phyloP scores from a whole-genome alignment of 2,888 invertebrate species.

The Glaucopsyche alexis region DNA sequence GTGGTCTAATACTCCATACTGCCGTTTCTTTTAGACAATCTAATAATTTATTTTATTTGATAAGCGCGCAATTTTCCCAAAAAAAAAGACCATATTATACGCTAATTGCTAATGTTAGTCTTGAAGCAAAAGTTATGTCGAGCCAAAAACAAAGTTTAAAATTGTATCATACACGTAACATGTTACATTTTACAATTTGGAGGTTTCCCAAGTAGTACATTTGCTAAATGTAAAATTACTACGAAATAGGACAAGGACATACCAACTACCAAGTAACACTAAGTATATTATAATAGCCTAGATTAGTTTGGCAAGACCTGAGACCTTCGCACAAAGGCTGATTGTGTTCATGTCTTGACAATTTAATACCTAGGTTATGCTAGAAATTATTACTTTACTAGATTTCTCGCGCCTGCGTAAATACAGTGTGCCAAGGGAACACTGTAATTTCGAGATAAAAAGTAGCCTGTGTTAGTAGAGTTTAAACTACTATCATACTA shows the following conservation, averaged over 20 bases:
- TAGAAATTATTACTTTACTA: no score
- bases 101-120: background rate
- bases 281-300: background rate
- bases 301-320: slow-evolving; percentile 15
- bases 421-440: no score
- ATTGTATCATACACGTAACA: background rate
- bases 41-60: no score
- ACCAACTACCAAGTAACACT: background rate
- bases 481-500: no score
- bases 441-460: no score
- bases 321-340: background rate
- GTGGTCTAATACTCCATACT: no score
- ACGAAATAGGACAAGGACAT: background rate
- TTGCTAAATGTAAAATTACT: background rate
- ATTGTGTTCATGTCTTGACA: background rate
- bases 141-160: background rate
- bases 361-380: background rate
- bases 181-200: background rate
- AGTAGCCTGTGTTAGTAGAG: no score
- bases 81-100: no score
- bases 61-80: no score
- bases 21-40: no score
- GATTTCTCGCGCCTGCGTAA: no score
- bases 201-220: slow-evolving; percentile 6
- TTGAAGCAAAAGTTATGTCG: background rate